Percentiles rank a stretch among this genome's conserved stretches.
These are phyloP conservation scores for Tanypteryx hageni DNA, from an alignment of 2,888 invertebrate genomes.

Conservation along the genomic window DNA sequence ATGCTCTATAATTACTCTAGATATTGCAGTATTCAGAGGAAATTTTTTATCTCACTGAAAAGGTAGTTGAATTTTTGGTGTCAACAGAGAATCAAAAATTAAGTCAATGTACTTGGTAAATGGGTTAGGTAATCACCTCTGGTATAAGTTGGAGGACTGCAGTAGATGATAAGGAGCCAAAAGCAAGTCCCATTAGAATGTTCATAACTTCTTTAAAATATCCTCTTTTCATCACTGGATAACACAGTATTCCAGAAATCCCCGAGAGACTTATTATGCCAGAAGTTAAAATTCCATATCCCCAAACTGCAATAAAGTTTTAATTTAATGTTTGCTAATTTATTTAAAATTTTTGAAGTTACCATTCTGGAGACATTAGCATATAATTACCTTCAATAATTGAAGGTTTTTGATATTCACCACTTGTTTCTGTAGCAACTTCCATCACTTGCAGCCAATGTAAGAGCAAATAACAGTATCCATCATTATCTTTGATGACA, in stretches of 20 bases:
- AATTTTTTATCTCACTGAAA: no score
- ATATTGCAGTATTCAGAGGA: no score
- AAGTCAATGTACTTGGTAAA: no score
- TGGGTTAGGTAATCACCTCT: conserved; percentile 74
- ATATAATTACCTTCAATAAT: neutral
- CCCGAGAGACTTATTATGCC: conserved; percentile 79
- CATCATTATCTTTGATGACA: neutral
- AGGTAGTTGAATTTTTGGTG: no score
- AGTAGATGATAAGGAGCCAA: conserved; percentile 79
- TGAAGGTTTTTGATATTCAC: neutral
- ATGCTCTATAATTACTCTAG: no score
- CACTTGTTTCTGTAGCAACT: neutral
- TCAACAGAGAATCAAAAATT: no score
- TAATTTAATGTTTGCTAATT: neutral
- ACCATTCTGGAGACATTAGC: no score
- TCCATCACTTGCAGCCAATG: neutral
- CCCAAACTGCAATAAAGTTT: conserved; percentile 77
- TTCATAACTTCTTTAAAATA: conserved; percentile 78
- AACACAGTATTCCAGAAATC: conserved; percentile 78
- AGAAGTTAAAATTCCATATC: conserved; percentile 79
- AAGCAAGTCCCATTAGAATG: conserved; percentile 79
- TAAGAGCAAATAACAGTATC: neutral
- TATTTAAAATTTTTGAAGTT: neutral
- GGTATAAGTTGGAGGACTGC: conserved; percentile 80
- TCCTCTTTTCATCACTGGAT: conserved; percentile 78